Evolutionary conservation across 2,888 invertebrate genomes (phyloP), one percentile per base, ranked within the genome.

Genomic region (Ectemnius lituratus): DNA sequence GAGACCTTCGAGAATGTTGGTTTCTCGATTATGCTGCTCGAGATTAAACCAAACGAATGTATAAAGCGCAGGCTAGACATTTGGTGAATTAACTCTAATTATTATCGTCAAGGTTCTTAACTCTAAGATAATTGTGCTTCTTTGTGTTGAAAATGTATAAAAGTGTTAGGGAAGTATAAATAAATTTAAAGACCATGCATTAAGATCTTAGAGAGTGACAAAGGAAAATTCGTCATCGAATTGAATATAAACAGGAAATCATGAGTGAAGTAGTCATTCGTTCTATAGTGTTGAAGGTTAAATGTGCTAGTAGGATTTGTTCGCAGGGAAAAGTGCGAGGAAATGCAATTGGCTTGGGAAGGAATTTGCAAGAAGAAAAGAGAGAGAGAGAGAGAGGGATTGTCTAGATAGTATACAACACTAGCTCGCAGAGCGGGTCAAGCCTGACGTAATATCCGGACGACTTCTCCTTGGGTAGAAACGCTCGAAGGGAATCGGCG

Each of bases 361-460:
- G 52, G 16, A 11, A 18, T 46, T 18, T 28, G n/a, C 37, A 37
- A 11, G 46, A 61, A 28, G 23, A 60, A 28, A 4, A 37, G 37
- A 37, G 37, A 37, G 8, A 37, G 37, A 37, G 37, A 37, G 16
- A 67, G 23, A 46, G 57, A 63, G 18, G 56, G 20, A 4, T 61
- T 58, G 56, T 63, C 27, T 59, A 47, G 69, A 28, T 45, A 20
- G 18, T 45, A 47, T 45, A 73, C 23, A 52, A 49, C 16, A 37
- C 28, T 18, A 45, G 46, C 45, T 60, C 18, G 58, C 68, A 37
- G 37, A 66, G 27, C 74, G 73, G 75, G 70, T 80, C 66, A 77
- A 82, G 76, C 80, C 83, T 89, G 88, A 90, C 87, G 89, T 85
- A 89, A 89, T 84, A 88, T 89, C 88, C 88, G 88, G 88, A 82